Evolutionary conservation across 2,113 vertebrate genomes (phyloP), one percentile per base, ranked within the genome.

Genomic region (Pipra filicauda): DNA sequence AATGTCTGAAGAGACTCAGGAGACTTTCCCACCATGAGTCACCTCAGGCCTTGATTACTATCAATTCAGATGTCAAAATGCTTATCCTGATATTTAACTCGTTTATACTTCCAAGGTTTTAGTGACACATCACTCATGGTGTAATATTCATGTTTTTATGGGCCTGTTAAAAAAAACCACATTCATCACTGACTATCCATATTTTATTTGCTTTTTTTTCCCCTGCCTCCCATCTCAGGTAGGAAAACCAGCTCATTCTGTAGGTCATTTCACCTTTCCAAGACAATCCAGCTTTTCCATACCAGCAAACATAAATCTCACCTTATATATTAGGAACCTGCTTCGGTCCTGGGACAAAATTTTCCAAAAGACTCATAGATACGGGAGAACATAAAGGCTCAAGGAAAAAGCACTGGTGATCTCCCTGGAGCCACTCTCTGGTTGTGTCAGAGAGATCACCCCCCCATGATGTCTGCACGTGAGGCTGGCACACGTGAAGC

Each of bases 381-480:
- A 26, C 1, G 13, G 31, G 44, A 62, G 67, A 83, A 66, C 17
- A 41, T 9, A 21, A 58, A 89, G 23, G 11, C 43, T 88, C 31
- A 49, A 61, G 49, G 41, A 26, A 30, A 65, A 83, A 23, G 49
- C 70, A 69, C 54, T 16, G 87, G 30, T 49, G 71, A 35, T 31
- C 46, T 62, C 78, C 87, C 30, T 62, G 52, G 35, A 88, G 88
- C 27, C 20, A 4, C 15, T 54, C 59, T 57, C n/a, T n/a, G 41
- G 61, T 35, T 67, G 15, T 54, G 66, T 91, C 85, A 61, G 52
- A 65, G 67, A 55, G 21, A 55, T 52, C 74, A 72, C 9, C 65
- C 35, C 71, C 57, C 8, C 66, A 9, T 0, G 0, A 21, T 0
- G 1, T 35, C 81, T 20, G 41, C 9, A 5, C 1, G 0, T 27